Evolutionary conservation across 2,797 vertebrate genomes (phyloP), one percentile per base, ranked within the genome.

Genomic region (Hydrolagus colliei): DNA sequence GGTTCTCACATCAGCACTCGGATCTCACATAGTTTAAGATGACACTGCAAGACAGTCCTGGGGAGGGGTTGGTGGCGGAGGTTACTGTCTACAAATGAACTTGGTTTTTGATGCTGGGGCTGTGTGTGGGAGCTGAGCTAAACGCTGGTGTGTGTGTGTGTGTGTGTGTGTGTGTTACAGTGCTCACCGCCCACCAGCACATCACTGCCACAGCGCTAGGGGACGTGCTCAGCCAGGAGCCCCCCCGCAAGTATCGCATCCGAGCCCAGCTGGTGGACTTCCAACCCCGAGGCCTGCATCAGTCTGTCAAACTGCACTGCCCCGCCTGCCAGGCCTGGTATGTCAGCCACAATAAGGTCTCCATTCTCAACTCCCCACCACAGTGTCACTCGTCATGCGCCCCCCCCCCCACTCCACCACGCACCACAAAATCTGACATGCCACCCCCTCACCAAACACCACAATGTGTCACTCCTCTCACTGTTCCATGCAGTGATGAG

Each of bases 261-360:
- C 91, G 91, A 89, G 96, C 93, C 87, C 95, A 94, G 88, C 88
- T 99, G 85, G 93, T 90, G 86, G 94, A 92, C 14, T 98, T 95
- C 1, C 91, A 95, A 88, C 98, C 98, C 0, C 88, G 74, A 86
- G 93, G 90, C 86, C 95, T 97, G 59, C 90, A 93, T 90, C 95
- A 97, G 89, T 93, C 94, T 32, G 88, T 99, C 87, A 98, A 98
- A 89, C 97, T 98, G 87, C 92, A 95, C 91, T 99, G 98, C 88
- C 91, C 94, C 88, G 93, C 95, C 87, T 99, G 98, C 89, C 90
- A 90, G 68, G 89, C 90, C 13, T 88, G 98, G 98, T 98, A 92
- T 94, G 95, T 95, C 27, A 27, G 27, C 27, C 27, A 27, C 27
- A 27, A 52, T 52, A 52, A 3, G 41, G 41, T 52, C 41, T 52